Conservation (phyloP, 2,113 vertebrate species). For the Cinclus mexicanus region DNA sequence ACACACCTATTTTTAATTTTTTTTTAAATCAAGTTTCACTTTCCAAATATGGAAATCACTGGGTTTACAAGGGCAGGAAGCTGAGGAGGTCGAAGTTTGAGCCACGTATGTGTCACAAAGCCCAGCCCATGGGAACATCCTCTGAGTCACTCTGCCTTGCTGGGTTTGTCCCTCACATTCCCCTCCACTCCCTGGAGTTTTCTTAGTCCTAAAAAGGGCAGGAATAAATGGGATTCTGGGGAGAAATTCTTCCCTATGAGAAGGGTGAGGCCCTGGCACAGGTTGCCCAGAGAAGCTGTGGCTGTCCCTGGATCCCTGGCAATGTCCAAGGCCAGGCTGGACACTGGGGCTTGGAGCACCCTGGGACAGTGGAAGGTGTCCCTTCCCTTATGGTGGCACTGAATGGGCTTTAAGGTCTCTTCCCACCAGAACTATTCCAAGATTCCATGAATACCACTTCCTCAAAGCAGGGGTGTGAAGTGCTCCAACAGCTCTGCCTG, state of each 20-base stretch:
- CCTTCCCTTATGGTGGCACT: background rate
- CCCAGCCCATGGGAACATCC: constrained; percentile 12
- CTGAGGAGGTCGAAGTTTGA: background rate
- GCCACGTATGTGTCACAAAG: background rate
- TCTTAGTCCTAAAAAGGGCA: background rate
- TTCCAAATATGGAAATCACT: background rate
- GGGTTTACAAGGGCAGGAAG: background rate
- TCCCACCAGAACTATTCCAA: background rate
- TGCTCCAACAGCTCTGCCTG: background rate
- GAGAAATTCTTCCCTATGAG: background rate
- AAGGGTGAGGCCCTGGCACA: background rate
- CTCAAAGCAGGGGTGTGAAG: background rate
- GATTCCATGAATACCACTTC: background rate
- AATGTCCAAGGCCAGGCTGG: background rate
- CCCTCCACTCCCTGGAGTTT: background rate
- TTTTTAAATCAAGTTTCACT: background rate
- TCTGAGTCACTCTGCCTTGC: constrained; percentile 8
- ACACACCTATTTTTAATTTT: background rate
- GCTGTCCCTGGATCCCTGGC: background rate
- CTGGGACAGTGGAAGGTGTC: background rate
- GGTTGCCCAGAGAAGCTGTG: background rate
- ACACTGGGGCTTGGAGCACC: background rate
- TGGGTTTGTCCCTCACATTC: background rate
- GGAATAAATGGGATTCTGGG: background rate
- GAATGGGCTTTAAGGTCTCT: background rate